Conservation (phyloP, 2,113 vertebrate species). For the Psammodynastes pulverulentus region DNA sequence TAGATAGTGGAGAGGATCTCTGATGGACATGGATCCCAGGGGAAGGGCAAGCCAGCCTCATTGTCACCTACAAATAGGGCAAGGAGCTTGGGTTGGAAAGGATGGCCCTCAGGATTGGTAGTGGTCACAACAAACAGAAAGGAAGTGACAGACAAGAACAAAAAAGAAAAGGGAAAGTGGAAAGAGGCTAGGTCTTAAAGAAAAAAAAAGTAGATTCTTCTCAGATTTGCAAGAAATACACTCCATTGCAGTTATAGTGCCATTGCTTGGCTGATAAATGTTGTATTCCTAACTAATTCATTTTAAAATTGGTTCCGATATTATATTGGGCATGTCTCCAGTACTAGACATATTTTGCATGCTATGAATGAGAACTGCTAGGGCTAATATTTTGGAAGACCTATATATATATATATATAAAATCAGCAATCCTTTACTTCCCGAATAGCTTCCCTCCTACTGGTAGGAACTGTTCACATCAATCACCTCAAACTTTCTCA, state of each 20-base stretch:
- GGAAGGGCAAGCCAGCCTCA: conserved; percentile 40
- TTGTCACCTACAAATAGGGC: conserved; percentile 43
- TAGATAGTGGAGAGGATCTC: conserved; percentile 69
- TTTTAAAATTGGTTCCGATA: not conserved
- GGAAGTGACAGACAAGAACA: conserved; percentile 25
- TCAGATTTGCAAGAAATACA: not conserved
- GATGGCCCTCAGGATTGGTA: not conserved
- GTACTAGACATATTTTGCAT: not conserved
- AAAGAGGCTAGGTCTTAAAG: not conserved
- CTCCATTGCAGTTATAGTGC: not conserved
- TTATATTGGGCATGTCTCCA: not conserved
- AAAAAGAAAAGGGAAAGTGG: conserved; percentile 37
- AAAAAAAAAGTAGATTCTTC: not conserved
- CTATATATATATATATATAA: no score
- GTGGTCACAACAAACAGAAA: conserved; percentile 14
- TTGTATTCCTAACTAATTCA: not conserved
- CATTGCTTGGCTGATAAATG: not conserved
- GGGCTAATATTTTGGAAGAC: not conserved
- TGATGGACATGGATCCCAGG: conserved; percentile 46
- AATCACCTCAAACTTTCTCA: not conserved
- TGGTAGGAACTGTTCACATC: not conserved
- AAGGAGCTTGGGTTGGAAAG: conserved; percentile 21
- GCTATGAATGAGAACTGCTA: not conserved
- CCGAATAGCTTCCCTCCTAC: not conserved
- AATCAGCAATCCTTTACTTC: not conserved